phyloP scores from a whole-genome alignment of 2,797 vertebrate species.

The Microctenopoma steveboyesi region DNA sequence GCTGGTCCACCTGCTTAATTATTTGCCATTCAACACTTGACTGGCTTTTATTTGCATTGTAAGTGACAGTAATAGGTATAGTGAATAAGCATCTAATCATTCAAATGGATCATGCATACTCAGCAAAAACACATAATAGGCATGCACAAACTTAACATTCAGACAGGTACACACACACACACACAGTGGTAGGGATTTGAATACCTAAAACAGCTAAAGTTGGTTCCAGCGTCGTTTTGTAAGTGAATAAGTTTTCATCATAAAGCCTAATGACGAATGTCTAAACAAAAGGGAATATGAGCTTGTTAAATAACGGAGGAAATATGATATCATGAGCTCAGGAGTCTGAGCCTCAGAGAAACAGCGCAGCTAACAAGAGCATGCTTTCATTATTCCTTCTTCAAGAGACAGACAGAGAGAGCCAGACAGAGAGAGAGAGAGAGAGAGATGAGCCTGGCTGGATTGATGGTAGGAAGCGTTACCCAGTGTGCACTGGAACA shows the following conservation, averaged over 20 bases:
- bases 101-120: slow-evolving; percentile 60
- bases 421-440: slow-evolving; percentile 2
- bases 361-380: slow-evolving; percentile 21
- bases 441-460: slow-evolving; percentile 16
- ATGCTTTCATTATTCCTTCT: neutral
- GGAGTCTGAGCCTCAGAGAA: slow-evolving; percentile 23
- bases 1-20: slow-evolving; percentile 68
- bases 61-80: slow-evolving; percentile 75
- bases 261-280: slow-evolving; percentile 26
- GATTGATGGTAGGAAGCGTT: slow-evolving; percentile 41
- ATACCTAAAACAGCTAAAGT: slow-evolving; percentile 11
- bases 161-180: slow-evolving; percentile 1
- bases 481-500: slow-evolving; percentile 7
- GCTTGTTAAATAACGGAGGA: slow-evolving; percentile 8
- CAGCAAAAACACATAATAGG: slow-evolving; percentile 57
- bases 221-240: slow-evolving; percentile 19
- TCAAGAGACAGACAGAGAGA: too few relatives aligned
- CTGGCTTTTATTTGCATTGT: slow-evolving; percentile 79
- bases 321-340: slow-evolving; percentile 16
- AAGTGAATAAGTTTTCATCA: slow-evolving; percentile 38
- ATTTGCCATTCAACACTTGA: slow-evolving; percentile 63
- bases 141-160: slow-evolving; percentile 21
- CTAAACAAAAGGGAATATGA: slow-evolving; percentile 32
- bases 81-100: slow-evolving; percentile 70
- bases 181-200: neutral